Evolutionary conservation across 2,888 invertebrate genomes (phyloP).

Genomic region (Allolobophora icterica): DNA sequence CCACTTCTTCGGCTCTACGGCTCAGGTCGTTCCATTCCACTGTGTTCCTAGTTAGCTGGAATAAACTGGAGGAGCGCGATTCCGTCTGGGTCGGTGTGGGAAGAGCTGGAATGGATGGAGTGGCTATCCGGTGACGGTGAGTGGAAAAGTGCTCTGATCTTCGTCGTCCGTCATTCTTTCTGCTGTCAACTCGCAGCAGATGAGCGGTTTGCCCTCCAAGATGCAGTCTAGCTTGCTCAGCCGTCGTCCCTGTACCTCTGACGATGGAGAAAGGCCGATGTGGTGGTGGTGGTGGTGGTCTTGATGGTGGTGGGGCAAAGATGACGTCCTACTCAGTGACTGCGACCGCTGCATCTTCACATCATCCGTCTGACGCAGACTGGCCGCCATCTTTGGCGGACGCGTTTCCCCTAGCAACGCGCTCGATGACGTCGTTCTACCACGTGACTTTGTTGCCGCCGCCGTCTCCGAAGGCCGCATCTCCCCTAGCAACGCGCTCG

Average conservation of each 20-base stretch:
- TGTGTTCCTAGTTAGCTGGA: too few relatives aligned
- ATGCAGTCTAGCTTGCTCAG: conserved; percentile 26
- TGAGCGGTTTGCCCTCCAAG: conserved; percentile 12
- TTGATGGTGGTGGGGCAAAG: not conserved
- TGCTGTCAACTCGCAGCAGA: not conserved
- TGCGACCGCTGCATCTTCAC: not conserved
- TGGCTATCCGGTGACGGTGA: not conserved
- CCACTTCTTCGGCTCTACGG: too few relatives aligned
- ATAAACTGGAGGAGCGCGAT: too few relatives aligned
- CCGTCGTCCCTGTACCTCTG: not conserved
- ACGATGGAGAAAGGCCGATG: not conserved
- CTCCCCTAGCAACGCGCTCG: conserved; percentile 20
- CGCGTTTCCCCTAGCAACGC: not conserved
- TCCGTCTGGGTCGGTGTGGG: not conserved
- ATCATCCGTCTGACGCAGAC: not conserved
- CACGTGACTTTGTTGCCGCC: not conserved
- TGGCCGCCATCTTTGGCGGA: not conserved
- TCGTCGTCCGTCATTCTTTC: not conserved
- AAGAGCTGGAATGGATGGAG: not conserved
- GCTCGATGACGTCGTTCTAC: not conserved
- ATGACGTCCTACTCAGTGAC: not conserved
- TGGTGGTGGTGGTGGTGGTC: not conserved
- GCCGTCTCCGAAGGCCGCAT: not conserved
- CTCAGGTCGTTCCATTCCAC: too few relatives aligned
- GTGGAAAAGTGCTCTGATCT: not conserved